Evolutionary conservation across 1,140 invertebrate species (phyloP), one percentile per base, ranked within the genome.

Genomic region (Procambarus clarkii): DNA sequence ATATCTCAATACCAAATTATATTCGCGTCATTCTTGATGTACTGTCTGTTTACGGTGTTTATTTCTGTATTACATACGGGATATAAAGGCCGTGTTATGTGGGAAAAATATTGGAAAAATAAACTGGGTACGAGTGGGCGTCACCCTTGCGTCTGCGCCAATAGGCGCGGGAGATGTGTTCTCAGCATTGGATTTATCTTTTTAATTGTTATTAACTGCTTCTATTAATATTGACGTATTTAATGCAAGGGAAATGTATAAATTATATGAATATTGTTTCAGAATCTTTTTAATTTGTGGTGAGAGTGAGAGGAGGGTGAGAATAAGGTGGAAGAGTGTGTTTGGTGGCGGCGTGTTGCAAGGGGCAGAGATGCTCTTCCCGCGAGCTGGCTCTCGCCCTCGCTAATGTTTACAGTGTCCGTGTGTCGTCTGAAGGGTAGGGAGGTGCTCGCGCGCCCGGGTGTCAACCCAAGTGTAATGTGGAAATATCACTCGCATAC

Each of bases 61-160:
- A 34, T 21, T 74, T 1, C 8, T 34, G 34, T 74, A 34, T 34
- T 8, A 74, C 8, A 74, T 8, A 34, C 34, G 7, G 2, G 24
- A 34, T 8, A 2, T 9, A 34, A 74, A 34, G 24, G 11, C 3
- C 24, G 2, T 7, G 24, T 74, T 24, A 34, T 13, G 48, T 45
- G 46, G 64, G 60, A 50, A 88, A 88, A 89, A 71, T 86, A 86
- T 86, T 76, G 69, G 69, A 50, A 86, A 86, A 86, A 86, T 69
- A 86, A 86, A 71, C 69, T 71, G 18, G 21, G 50, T 83, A 77
- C n/a, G 71, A 85, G 45, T 83, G 88, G 80, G 88, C 80, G 88
- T 84, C 46, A 84, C 85, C 90, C 79, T 80, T 91, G 90, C 76
- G 90, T 86, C 90, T 91, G 90, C 90, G 90, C 90, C 80, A 88